Percentiles rank a stretch among this genome's conserved stretches.
phyloP scores from a whole-genome alignment of 2,113 vertebrate genomes.

The Dipodomys spectabilis region DNA sequence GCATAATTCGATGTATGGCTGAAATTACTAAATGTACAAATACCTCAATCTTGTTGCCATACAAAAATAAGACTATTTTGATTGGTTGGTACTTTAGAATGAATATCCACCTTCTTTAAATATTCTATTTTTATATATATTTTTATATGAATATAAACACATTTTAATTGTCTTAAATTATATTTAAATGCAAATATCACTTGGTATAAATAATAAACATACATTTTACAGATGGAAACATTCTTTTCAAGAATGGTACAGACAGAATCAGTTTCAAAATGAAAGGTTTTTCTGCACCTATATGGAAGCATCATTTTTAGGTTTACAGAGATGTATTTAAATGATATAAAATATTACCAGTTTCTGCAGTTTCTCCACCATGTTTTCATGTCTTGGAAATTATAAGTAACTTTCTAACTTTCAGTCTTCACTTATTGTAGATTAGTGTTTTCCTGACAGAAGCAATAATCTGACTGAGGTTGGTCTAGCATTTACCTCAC shows the following conservation, averaged over 20 bases:
- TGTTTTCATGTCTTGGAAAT: background rate
- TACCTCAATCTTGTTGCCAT: slow-evolving; percentile 82
- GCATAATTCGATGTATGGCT: slow-evolving; percentile 50
- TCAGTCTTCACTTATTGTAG: background rate
- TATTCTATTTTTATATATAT: slow-evolving; percentile 83
- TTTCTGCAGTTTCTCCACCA: background rate
- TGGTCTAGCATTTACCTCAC: slow-evolving; percentile 46
- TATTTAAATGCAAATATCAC: slow-evolving; percentile 68
- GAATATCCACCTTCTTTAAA: slow-evolving; percentile 70
- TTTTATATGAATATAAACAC: slow-evolving; percentile 80
- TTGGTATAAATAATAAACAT: slow-evolving; percentile 52
- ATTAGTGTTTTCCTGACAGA: background rate
- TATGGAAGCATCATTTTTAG: slow-evolving; percentile 28
- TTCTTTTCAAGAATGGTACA: slow-evolving; percentile 50
- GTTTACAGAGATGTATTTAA: slow-evolving; percentile 18
- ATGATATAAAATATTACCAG: background rate
- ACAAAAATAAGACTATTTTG: slow-evolving; percentile 73
- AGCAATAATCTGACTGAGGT: background rate
- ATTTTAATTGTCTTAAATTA: slow-evolving; percentile 81
- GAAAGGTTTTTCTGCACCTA: slow-evolving; percentile 41
- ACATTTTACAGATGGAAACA: slow-evolving; percentile 25
- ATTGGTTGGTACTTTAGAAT: slow-evolving; percentile 72
- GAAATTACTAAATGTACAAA: slow-evolving; percentile 76
- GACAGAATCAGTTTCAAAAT: slow-evolving; percentile 69
- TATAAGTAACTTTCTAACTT: background rate